A percentile compares a stretch with the other conserved stretches of the same genome.
These are phyloP conservation scores for Sebastes ruberrimus DNA, from an alignment of 2,797 vertebrate species.

Conservation along the genomic window DNA sequence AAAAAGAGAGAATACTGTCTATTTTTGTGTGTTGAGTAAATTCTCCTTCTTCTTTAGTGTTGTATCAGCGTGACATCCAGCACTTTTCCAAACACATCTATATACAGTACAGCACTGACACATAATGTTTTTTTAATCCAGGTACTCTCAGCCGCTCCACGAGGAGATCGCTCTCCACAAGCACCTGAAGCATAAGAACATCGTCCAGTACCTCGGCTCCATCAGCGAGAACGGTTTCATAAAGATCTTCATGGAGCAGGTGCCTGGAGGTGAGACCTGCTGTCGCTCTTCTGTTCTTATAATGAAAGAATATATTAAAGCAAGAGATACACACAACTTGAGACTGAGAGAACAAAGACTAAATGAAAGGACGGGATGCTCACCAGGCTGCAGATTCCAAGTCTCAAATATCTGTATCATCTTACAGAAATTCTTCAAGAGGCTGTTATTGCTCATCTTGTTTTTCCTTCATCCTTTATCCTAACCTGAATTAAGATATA, in stretches of 20 bases:
- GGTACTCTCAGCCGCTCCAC: conserved; percentile 97
- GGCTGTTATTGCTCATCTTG: background rate
- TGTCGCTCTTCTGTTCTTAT: background rate
- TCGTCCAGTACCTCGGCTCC: conserved; percentile 98
- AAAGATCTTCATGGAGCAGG: conserved; percentile 99
- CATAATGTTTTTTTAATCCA: conserved; percentile 47
- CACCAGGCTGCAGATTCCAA: background rate
- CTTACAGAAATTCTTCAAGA: background rate
- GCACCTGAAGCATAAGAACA: conserved; percentile 98
- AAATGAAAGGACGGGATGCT: no score
- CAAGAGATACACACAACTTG: no score
- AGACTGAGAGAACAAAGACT: background rate
- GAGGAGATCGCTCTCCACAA: conserved; percentile 99
- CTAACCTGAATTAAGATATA: background rate
- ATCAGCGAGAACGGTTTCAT: conserved; percentile 98
- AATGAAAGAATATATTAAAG: background rate
- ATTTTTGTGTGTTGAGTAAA: background rate
- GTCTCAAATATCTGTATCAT: background rate
- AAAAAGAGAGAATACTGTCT: background rate
- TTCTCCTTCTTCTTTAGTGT: no score
- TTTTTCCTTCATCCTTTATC: background rate
- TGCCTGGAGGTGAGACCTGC: conserved; percentile 91
- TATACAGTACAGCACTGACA: no score
- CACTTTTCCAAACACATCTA: background rate
- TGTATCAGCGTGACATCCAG: background rate